Evolutionary conservation across 2,113 vertebrate genomes (phyloP).

Genomic region (Zosterops japonicus): DNA sequence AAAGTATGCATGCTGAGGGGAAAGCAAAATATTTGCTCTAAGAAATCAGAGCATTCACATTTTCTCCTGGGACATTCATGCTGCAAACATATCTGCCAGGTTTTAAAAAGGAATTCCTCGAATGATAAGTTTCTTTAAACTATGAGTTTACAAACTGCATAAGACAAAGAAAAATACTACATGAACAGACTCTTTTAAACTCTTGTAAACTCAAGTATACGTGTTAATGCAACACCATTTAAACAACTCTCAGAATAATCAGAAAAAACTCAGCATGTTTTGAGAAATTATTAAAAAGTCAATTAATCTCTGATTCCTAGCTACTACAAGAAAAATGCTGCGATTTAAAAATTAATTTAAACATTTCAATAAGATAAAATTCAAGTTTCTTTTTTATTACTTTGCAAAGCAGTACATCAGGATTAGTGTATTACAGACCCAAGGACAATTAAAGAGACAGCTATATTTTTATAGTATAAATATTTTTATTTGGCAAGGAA

Average conservation of each 20-base stretch:
- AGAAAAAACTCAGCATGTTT: not conserved
- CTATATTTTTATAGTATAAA: not conserved
- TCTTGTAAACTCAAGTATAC: not conserved
- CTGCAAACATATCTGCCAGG: slow-evolving; percentile 55
- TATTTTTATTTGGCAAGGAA: slow-evolving; percentile 29
- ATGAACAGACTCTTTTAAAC: not conserved
- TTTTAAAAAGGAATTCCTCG: slow-evolving; percentile 50
- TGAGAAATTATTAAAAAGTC: slow-evolving; percentile 7
- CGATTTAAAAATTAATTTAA: not conserved
- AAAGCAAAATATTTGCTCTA: slow-evolving; percentile 55
- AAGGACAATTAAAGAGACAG: not conserved
- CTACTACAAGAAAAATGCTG: not conserved
- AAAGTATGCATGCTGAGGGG: slow-evolving; percentile 77
- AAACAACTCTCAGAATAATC: not conserved
- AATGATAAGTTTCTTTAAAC: slow-evolving; percentile 35
- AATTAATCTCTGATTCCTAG: not conserved
- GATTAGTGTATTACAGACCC: not conserved
- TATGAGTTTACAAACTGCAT: slow-evolving; percentile 32
- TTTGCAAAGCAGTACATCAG: not conserved
- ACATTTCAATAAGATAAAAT: not conserved
- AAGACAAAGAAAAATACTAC: not conserved
- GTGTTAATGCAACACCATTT: not conserved
- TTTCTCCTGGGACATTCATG: slow-evolving; percentile 41
- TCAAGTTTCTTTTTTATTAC: not conserved
- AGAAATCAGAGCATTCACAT: slow-evolving; percentile 63